phyloP scores from a whole-genome alignment of 2,888 invertebrate species.

The Hartigia nigra region DNA sequence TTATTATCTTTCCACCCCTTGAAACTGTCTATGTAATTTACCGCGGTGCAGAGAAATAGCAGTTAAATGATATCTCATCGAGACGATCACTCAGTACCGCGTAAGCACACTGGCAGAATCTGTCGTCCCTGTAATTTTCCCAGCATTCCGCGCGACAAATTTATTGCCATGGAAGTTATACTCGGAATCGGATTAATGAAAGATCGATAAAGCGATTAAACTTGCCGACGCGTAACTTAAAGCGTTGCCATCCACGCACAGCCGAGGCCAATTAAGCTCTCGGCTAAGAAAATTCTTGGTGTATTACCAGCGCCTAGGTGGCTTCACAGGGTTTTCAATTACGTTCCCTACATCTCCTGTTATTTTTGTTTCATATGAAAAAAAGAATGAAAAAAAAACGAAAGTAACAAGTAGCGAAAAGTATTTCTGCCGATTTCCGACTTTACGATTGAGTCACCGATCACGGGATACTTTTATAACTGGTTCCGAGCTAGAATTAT shows the following conservation, averaged over 20 bases:
- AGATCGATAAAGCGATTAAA: constrained; percentile 36
- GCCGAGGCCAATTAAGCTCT: constrained; percentile 13
- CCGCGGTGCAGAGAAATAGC: neutral
- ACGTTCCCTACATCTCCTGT: constrained; percentile 15
- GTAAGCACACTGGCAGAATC: neutral
- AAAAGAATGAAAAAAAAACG: neutral
- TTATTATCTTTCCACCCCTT: neutral
- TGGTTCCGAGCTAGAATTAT: neutral
- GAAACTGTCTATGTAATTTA: neutral
- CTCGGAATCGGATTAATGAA: constrained; percentile 30
- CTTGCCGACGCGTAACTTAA: neutral
- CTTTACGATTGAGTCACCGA: neutral
- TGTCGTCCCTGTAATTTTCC: neutral
- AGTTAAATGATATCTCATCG: neutral
- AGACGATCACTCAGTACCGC: neutral
- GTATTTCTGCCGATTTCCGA: neutral
- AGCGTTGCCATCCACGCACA: constrained; percentile 1
- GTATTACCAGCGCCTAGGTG: constrained; percentile 10
- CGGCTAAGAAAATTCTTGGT: constrained; percentile 24
- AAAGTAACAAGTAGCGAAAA: neutral
- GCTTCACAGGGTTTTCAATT: constrained; percentile 12
- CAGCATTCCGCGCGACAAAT: neutral
- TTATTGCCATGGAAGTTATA: constrained; percentile 24
- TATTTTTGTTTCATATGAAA: neutral
- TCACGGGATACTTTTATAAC: neutral